Conservation (phyloP, 2,888 invertebrate genomes). For the Omphaloscelis lunosa region DNA sequence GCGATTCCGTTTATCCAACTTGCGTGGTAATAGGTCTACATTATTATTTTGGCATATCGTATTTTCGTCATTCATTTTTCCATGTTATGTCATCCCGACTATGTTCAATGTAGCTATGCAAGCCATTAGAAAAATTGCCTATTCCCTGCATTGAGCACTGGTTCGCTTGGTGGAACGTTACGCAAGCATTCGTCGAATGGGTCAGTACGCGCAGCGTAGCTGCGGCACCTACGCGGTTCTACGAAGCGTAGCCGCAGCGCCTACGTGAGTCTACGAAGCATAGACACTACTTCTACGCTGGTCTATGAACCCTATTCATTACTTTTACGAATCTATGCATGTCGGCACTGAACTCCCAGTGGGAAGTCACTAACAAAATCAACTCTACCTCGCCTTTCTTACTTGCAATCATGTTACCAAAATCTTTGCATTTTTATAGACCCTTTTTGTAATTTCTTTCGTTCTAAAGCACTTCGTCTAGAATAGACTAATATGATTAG, state of each 20-base stretch:
- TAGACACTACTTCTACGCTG: not conserved
- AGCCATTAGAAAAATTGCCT: too few species aligned
- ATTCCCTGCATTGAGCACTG: not conserved
- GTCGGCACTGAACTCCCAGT: not conserved
- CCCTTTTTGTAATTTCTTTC: not conserved
- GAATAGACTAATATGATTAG: not conserved
- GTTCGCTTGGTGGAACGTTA: not conserved
- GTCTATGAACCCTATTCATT: not conserved
- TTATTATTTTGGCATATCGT: not conserved
- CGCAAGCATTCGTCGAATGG: not conserved
- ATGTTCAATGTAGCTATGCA: not conserved
- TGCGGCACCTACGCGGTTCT: not conserved
- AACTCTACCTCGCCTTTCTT: not conserved
- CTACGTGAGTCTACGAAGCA: not conserved
- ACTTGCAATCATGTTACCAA: not conserved
- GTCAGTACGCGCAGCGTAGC: not conserved
- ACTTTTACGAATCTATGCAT: not conserved
- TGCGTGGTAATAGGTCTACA: not conserved
- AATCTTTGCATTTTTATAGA: not conserved
- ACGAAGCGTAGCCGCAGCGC: not conserved
- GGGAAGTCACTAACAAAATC: not conserved
- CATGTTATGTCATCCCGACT: not conserved
- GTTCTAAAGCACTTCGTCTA: not conserved
- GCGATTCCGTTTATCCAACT: constrained; percentile 34
- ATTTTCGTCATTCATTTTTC: not conserved